Conservation (phyloP, 2,797 vertebrate genomes). For the Staurois parvus region DNA sequence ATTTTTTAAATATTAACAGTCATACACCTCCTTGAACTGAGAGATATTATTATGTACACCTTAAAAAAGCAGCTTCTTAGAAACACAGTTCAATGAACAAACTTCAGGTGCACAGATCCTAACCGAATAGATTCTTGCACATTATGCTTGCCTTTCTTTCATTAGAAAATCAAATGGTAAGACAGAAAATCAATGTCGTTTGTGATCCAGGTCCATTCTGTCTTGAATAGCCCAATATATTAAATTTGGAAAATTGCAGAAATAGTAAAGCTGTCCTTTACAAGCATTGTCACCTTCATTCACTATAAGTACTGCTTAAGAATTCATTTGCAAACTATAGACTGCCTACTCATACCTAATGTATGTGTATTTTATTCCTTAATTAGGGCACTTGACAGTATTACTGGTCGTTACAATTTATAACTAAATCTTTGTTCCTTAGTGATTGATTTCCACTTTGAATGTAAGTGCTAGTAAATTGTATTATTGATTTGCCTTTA, state of each 20-base stretch:
- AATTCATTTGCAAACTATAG: neutral
- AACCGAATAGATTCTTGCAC: no score
- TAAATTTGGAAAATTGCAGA: neutral
- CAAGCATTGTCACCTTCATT: no score
- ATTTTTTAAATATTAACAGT: neutral
- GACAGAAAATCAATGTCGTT: no score
- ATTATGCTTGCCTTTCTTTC: no score
- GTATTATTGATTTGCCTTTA: slow-evolving; percentile 45
- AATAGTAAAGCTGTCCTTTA: no score
- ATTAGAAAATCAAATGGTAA: no score
- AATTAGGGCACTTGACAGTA: neutral
- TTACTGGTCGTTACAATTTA: slow-evolving; percentile 20
- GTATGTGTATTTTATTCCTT: neutral
- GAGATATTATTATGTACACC: neutral
- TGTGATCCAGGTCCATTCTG: neutral
- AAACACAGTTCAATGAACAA: no score
- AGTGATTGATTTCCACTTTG: slow-evolving; percentile 41
- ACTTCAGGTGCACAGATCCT: no score
- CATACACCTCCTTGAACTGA: neutral
- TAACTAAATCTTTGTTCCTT: slow-evolving; percentile 22
- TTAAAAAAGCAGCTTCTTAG: no score
- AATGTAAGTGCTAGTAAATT: slow-evolving; percentile 10
- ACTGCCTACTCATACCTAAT: neutral
- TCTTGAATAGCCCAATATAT: neutral
- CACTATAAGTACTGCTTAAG: no score